Conservation (phyloP, 1,140 invertebrate genomes). For the Neodiprion lecontei region DNA sequence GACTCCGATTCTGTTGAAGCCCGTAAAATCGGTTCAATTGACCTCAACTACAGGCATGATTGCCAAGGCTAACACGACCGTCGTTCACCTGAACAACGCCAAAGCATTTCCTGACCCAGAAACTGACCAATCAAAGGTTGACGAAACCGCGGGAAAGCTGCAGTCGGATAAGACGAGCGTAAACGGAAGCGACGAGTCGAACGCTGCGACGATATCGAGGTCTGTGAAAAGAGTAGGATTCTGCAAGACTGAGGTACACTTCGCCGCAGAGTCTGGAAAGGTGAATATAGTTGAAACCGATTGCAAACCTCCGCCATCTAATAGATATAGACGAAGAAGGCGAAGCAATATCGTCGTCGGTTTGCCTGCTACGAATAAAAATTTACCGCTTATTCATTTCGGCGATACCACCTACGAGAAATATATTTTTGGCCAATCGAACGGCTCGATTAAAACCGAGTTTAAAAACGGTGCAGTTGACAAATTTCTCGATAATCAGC, state of each 20-base stretch:
- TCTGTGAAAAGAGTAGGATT: conserved; percentile 78
- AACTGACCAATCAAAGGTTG: not conserved
- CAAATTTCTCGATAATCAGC: conserved; percentile 13
- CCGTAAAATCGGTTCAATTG: not conserved
- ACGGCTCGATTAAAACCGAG: not conserved
- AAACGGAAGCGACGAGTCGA: no score
- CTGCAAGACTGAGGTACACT: conserved; percentile 86
- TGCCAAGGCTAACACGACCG: conserved; percentile 32
- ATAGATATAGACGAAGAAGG: conserved; percentile 74
- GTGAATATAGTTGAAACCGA: conserved; percentile 88
- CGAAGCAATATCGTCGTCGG: conserved; percentile 52
- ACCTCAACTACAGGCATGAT: not conserved
- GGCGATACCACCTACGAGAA: conserved; percentile 63
- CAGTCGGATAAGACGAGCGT: no score
- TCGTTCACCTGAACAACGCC: conserved; percentile 37
- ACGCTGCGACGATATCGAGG: not conserved
- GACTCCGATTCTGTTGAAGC: not conserved
- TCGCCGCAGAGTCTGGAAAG: conserved; percentile 81
- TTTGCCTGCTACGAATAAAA: conserved; percentile 52
- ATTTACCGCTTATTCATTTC: conserved; percentile 61
- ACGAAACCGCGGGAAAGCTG: conserved; percentile 9
- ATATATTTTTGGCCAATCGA: conserved; percentile 38
- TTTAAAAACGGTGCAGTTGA: not conserved
- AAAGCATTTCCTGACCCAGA: conserved; percentile 16
- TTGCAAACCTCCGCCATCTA: conserved; percentile 81